Evolutionary conservation across 2,797 vertebrate genomes (phyloP).

Genomic region (Falco berigora): DNA sequence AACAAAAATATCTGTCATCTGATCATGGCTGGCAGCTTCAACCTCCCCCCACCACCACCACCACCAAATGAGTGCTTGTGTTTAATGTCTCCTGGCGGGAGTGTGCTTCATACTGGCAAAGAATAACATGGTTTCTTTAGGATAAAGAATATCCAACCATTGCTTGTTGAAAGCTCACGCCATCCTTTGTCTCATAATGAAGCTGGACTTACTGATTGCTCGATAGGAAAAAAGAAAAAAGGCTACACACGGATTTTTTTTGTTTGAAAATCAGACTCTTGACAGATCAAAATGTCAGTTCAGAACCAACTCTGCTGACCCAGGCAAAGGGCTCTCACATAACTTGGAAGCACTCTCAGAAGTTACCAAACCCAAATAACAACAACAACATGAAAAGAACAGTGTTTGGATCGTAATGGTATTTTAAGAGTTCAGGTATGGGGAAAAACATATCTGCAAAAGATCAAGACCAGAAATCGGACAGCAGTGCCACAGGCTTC

Average conservation of each 20-base stretch:
- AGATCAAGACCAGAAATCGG: not conserved
- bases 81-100: not conserved
- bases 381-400: not conserved
- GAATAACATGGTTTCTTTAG: not conserved
- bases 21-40: not conserved
- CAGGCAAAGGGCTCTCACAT: not conserved
- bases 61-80: not conserved
- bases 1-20: slow-evolving; percentile 48
- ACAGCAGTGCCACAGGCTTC: not conserved
- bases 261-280: not conserved
- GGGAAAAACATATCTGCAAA: not conserved
- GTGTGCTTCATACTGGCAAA: not conserved
- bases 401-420: not conserved
- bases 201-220: not conserved
- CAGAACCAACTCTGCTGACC: not conserved
- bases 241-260: not conserved
- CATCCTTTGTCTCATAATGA: not conserved
- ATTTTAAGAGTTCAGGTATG: not conserved
- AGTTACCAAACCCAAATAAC: not conserved
- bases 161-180: not conserved
- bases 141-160: not conserved
- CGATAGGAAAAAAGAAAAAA: not conserved
- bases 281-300: not conserved
- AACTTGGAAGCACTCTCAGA: not conserved
- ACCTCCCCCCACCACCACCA: not conserved